phyloP scores from a whole-genome alignment of 2,888 invertebrate genomes.

The Ceriagrion tenellum region DNA sequence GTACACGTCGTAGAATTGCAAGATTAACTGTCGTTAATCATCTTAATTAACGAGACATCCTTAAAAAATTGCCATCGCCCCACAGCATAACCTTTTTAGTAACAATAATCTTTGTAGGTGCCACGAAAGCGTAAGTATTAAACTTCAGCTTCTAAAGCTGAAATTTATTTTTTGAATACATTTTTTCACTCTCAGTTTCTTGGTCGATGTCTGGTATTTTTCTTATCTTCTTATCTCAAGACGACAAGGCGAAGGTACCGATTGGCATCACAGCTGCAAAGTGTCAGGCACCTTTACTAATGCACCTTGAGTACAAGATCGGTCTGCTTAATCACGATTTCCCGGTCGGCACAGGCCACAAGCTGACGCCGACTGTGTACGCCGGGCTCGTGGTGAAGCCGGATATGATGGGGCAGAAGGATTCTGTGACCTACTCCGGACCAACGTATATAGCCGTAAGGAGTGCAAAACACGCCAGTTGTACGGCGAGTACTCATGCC shows the following conservation, averaged over 20 bases:
- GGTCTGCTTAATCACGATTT: constrained; percentile 74
- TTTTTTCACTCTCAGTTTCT: no score
- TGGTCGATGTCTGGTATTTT: no score
- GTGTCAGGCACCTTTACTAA: constrained; percentile 75
- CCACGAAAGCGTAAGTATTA: no score
- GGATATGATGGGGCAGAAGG: constrained; percentile 73
- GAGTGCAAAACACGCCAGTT: constrained; percentile 73
- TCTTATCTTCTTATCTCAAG: constrained; percentile 74
- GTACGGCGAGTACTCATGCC: constrained; percentile 73
- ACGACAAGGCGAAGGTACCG: constrained; percentile 75
- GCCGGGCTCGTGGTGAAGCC: constrained; percentile 73
- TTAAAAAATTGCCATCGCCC: no score
- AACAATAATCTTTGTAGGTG: no score
- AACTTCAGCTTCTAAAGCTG: no score
- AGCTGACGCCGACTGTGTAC: constrained; percentile 75
- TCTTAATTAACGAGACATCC: no score
- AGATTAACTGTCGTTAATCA: no score
- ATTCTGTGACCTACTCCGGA: constrained; percentile 76
- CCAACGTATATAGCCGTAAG: constrained; percentile 77
- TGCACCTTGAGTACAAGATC: constrained; percentile 74
- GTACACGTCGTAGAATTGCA: no score
- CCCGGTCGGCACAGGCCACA: constrained; percentile 74
- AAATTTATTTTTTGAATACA: no score
- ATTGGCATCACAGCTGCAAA: constrained; percentile 76
- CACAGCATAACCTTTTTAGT: no score